Evolutionary conservation across 1,140 invertebrate species (phyloP), one percentile per base, ranked within the genome.

Genomic region (Leptinotarsa undecemlineata): DNA sequence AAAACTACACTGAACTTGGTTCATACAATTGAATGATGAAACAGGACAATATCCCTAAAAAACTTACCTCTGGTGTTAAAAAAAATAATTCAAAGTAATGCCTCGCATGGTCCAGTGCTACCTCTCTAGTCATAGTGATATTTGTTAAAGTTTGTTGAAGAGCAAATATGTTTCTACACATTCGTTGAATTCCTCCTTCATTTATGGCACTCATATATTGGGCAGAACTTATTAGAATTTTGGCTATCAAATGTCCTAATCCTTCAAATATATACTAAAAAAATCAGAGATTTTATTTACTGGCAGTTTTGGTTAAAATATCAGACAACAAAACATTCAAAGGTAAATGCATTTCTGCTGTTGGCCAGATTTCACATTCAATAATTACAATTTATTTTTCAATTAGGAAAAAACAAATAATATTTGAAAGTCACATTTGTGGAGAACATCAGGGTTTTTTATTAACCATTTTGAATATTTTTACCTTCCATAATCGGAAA

Each of bases 241-340:
- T 93, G 1, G 94, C 90, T 63, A 96, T 92, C 15, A 97, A 85
- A 85, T 95, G 94, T 3, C 94, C 96, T 13, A 99, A 86, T 13
- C 96, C 96, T 87, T 97, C 95, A 87, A 99, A 96, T 73, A 99
- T 92, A 84, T 98, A 99, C 92, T 96, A 89, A 57, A 57, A 70
- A 87, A 88, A 68, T 66, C 15, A 66, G n/a, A 66, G 33, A 61
- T 8, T 61, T 61, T n/a, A 61, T 61, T 42, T 42, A 42, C 8
- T 42, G 33, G 33, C 33, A 42, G 8, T 42, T 42, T 42, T 42
- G 8, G 33, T 42, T 42, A 6, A 42, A 42, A 8, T 42, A 42
- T 11, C 33, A 42, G 33, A 42, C 8, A 5, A 42, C 33, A 42
- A 42, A 42, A 42, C 11, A 42, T 42, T 42, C 2, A 42, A 42